Percentiles rank a stretch among this genome's conserved stretches.
Conservation (phyloP, 2,888 invertebrate genomes). For the Ashinkailepas kermadecensis region DNA sequence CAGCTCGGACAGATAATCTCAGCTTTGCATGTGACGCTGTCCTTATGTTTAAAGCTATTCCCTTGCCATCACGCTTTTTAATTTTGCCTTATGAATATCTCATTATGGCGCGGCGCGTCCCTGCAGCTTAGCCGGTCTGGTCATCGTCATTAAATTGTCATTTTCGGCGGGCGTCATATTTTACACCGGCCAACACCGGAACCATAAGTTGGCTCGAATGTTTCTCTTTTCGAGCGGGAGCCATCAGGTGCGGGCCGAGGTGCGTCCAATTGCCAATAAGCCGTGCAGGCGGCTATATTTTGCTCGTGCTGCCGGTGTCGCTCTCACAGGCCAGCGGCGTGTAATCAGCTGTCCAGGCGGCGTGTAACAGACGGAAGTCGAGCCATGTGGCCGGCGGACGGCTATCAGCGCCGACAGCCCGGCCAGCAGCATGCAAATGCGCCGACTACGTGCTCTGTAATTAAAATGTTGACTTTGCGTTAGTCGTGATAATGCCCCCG, state of each 20-base stretch:
- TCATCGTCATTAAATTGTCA: conserved; percentile 19
- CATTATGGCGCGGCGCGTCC: not conserved
- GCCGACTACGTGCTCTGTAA: not conserved
- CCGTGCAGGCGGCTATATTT: not conserved
- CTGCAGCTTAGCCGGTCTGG: not conserved
- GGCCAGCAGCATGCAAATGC: not conserved
- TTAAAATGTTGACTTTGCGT: conserved; percentile 14
- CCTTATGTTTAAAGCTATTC: conserved; percentile 5
- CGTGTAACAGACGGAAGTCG: too few relatives aligned
- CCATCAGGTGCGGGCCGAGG: not conserved
- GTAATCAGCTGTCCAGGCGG: not conserved
- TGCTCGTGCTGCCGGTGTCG: not conserved
- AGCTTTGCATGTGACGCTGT: conserved; percentile 8
- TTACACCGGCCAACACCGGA: not conserved
- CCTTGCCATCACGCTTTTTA: conserved; percentile 14
- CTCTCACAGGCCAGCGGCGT: not conserved
- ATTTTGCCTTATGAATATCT: conserved; percentile 17
- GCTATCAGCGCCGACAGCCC: not conserved
- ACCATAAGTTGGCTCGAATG: conserved; percentile 4
- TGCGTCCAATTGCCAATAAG: not conserved
- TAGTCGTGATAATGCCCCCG: not conserved
- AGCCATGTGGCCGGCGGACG: not conserved
- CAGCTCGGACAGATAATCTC: not conserved
- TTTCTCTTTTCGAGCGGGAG: not conserved
- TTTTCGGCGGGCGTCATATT: conserved; percentile 6